These are phyloP conservation scores for Coluber constrictor DNA, from an alignment of 2,797 vertebrate species.

Conservation along the genomic window DNA sequence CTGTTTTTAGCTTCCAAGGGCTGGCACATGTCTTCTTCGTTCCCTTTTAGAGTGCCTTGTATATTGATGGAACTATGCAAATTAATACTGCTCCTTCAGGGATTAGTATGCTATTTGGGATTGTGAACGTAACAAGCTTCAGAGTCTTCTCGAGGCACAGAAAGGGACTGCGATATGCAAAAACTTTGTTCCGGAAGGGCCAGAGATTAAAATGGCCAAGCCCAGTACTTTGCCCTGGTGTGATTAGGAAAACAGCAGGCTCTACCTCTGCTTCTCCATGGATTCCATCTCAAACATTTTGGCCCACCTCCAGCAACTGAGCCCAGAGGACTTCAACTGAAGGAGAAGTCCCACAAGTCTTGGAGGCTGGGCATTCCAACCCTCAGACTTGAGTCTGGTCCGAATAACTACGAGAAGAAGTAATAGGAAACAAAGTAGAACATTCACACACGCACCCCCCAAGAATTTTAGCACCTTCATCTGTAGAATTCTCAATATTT, in stretches of 20 bases:
- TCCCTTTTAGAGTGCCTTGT: not conserved
- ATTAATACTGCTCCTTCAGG: not conserved
- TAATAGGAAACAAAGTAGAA: not conserved
- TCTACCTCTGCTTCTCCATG: not conserved
- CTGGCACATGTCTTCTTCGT: not conserved
- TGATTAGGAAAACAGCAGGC: not conserved
- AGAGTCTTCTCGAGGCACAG: not conserved
- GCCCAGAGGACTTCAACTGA: not conserved
- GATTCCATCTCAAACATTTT: not conserved
- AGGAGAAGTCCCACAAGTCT: not conserved
- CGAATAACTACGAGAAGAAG: not conserved
- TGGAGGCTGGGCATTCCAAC: not conserved
- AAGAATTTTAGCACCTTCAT: constrained; percentile 16
- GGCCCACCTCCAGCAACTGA: not conserved
- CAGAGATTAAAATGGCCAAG: not conserved
- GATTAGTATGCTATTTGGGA: not conserved
- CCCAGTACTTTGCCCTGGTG: not conserved
- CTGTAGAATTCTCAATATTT: constrained; percentile 27
- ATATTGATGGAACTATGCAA: not conserved
- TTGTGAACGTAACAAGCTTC: not conserved
- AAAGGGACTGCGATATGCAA: not conserved
- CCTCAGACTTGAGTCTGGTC: too few relatives aligned
- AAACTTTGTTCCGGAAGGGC: not conserved
- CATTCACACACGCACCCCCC: not conserved
- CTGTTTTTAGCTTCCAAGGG: not conserved